These are phyloP conservation scores for Chiloscyllium plagiosum DNA, from an alignment of 2,113 vertebrate genomes.

Conservation along the genomic window DNA sequence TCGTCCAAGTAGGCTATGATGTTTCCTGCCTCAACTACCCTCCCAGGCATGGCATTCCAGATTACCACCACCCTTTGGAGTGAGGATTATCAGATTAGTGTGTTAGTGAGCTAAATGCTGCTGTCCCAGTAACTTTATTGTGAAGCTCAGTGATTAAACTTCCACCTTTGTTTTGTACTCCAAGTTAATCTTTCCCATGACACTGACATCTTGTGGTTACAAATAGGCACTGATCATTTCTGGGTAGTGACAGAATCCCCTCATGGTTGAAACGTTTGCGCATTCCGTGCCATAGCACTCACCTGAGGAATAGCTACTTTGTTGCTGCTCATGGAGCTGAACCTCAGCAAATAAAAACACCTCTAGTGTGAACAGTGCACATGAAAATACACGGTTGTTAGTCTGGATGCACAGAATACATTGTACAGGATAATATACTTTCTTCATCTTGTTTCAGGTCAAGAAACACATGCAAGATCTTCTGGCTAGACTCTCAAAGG, in stretches of 20 bases:
- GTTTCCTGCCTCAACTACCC: too few species aligned
- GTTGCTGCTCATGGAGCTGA: background rate
- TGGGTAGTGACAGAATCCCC: background rate
- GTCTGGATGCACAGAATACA: background rate
- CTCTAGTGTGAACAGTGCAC: background rate
- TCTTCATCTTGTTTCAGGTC: slow-evolving; percentile 62
- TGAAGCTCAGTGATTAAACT: background rate
- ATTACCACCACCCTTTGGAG: too few species aligned
- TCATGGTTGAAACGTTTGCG: background rate
- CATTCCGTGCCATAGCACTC: background rate
- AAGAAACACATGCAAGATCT: slow-evolving; percentile 93
- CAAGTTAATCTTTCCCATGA: background rate
- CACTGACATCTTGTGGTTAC: background rate
- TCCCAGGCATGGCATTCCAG: too few species aligned
- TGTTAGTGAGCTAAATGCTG: background rate
- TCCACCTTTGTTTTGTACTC: background rate
- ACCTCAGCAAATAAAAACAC: background rate
- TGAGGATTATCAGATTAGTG: too few species aligned
- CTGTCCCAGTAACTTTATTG: background rate
- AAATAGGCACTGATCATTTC: background rate
- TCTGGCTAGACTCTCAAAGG: slow-evolving; percentile 71
- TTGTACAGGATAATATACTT: rapidly evolving
- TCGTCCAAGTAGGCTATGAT: too few species aligned
- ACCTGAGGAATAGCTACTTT: background rate
- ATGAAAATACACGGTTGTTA: background rate